Evolutionary conservation across 2,113 vertebrate genomes (phyloP).

Genomic region (Crotalus tigris): DNA sequence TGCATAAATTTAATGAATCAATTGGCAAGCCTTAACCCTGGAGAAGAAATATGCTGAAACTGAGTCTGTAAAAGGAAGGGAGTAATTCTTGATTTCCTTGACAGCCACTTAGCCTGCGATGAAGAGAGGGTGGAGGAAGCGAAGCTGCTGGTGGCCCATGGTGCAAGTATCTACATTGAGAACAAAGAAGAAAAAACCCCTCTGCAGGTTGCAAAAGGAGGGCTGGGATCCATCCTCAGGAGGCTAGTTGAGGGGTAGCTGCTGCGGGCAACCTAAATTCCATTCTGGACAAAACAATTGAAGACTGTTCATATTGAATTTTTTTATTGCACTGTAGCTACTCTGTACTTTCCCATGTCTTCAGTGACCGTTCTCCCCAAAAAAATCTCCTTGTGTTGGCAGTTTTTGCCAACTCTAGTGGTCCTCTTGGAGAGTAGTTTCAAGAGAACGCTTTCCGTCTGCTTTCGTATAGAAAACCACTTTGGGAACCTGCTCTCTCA

Average conservation of each 20-base stretch:
- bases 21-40: neutral
- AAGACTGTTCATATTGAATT: neutral
- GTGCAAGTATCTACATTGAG: constrained; percentile 94
- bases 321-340: constrained; percentile 12
- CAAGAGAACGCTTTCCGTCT: too few species aligned
- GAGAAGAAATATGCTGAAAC: neutral
- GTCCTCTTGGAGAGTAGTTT: neutral
- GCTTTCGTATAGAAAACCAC: neutral
- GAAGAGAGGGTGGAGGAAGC: constrained; percentile 93
- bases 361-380: neutral
- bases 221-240: constrained; percentile 79
- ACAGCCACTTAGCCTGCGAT: constrained; percentile 94
- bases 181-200: constrained; percentile 97
- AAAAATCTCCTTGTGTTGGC: neutral
- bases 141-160: constrained; percentile 88
- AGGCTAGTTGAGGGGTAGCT: constrained; percentile 84
- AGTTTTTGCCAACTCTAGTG: constrained; percentile 24
- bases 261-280: neutral
- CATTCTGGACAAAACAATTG: neutral
- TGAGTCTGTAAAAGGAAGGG: neutral
- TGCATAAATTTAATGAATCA: neutral
- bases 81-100: constrained; percentile 57
- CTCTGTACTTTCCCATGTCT: constrained; percentile 18
- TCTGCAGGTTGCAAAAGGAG: constrained; percentile 85
- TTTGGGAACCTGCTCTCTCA: neutral